Evolutionary conservation across 2,113 vertebrate species (phyloP), one percentile per base, ranked within the genome.

Genomic region (Anguilla rostrata): DNA sequence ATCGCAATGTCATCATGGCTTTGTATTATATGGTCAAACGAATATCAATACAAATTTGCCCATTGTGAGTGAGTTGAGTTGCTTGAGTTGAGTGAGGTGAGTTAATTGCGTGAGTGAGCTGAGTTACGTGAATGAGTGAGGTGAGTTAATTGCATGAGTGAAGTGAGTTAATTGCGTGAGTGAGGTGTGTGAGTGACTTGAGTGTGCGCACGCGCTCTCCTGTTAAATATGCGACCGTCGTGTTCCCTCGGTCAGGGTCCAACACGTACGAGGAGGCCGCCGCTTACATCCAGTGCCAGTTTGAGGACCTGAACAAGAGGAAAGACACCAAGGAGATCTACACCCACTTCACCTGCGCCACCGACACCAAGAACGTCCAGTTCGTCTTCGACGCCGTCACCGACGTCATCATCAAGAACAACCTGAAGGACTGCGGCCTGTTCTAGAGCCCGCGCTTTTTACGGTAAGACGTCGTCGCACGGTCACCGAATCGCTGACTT

Each of bases 271-370:
- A 99, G 91, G 98, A 99, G 91, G 97, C 98, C 22, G 97, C 98
- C 6, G 97, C 97, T 2, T 99, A 98, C 88, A 97, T 99, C 90
- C 98, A 99, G 39, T 98, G 97, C 93, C 97, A 99, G 89, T 99
- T 99, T 93, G 98, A 99, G 93, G 98, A 99, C 92, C 95, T 99
- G 90, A 99, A 99, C 95, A 98, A 98, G 92, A 96, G 96, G 91
- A 99, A 99, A 95, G 98, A 99, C 94, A 98, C 98, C n/a, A 99
- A 99, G 92, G 98, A 99, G 94, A 99, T 99, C 89, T 99, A 99
- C 94, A 98, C 98, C 91, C 98, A 99, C 92, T 99, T 99, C 94
- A 99, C 98, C 0, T 99, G 98, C 91, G 98, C 98, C 92, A 99
- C 98, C 57, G 98, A 99, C 93, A 99, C 98, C 53, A 99, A 99